phyloP scores from a whole-genome alignment of 2,113 vertebrate species.

The Montifringilla adamsi region DNA sequence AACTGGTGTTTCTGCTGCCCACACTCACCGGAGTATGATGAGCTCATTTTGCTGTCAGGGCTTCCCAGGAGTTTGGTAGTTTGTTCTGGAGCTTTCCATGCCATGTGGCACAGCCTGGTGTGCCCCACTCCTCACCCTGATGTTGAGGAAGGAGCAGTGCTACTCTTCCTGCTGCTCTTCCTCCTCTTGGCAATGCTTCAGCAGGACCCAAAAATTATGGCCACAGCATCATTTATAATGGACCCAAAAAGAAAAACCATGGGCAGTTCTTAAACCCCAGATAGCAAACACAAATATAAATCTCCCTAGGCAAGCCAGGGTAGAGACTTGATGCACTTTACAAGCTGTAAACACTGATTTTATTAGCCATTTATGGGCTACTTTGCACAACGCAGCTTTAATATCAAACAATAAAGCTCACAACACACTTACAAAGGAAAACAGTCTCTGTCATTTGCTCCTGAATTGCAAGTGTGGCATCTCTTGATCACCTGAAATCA shows the following conservation, averaged over 20 bases:
- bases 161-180: not conserved
- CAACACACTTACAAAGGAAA: slow-evolving; percentile 62
- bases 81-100: not conserved
- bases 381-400: slow-evolving; percentile 73
- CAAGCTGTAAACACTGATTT: slow-evolving; percentile 75
- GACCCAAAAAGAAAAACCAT: not conserved
- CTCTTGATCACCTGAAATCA: not conserved
- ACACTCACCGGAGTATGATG: not conserved
- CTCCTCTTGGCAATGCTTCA: not conserved
- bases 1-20: not conserved
- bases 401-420: slow-evolving; percentile 78
- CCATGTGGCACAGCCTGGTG: not conserved
- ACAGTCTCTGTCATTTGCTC: slow-evolving; percentile 61
- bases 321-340: slow-evolving; percentile 70
- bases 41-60: not conserved
- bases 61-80: not conserved
- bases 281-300: slow-evolving; percentile 51
- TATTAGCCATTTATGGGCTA: slow-evolving; percentile 78
- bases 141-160: not conserved
- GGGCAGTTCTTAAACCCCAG: slow-evolving; percentile 14
- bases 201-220: not conserved
- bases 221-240: slow-evolving; percentile 12
- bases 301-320: slow-evolving; percentile 58
- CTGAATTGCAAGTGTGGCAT: slow-evolving; percentile 35
- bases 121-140: not conserved